Evolutionary conservation across 23 tunicate species (phyloP).

Genomic region (Ascidia mentula): DNA sequence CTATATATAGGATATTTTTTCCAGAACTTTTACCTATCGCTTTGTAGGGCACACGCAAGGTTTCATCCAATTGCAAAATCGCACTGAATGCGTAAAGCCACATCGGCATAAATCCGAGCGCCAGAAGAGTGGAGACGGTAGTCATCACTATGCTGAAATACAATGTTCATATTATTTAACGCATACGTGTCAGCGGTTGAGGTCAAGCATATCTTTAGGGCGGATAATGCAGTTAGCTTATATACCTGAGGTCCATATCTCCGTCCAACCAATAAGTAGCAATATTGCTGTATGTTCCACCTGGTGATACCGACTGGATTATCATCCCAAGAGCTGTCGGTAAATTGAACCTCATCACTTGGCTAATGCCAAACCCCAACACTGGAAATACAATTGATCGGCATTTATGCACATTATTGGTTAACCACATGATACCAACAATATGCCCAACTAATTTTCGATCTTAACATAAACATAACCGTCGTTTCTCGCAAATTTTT

Average conservation of each 20-base stretch:
- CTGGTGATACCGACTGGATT: conserved; percentile 63
- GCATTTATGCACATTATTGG: no score
- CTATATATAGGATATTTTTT: no score
- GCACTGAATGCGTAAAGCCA: conserved; percentile 49
- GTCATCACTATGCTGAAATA: conserved; percentile 40
- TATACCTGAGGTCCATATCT: conserved; percentile 72
- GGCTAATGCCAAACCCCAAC: conserved; percentile 42
- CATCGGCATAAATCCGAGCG: conserved; percentile 43
- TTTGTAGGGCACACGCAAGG: conserved; percentile 28
- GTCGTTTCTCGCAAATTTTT: no score
- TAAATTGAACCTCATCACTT: conserved; percentile 26
- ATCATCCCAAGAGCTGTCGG: conserved; percentile 41
- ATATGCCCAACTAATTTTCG: no score
- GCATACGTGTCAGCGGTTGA: no score
- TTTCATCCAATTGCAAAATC: conserved; percentile 17
- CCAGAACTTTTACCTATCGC: conserved; percentile 21
- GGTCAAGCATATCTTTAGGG: no score
- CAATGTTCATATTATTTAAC: no score
- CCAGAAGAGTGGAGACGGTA: conserved; percentile 21
- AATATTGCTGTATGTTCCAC: conserved; percentile 76
- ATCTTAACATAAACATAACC: no score
- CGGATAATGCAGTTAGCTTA: no score
- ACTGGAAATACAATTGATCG: no score
- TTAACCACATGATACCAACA: no score
- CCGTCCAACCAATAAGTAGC: conserved; percentile 77